Evolutionary conservation across 2,888 invertebrate genomes (phyloP), one percentile per base, ranked within the genome.

Genomic region (Eurytoma adleriae): DNA sequence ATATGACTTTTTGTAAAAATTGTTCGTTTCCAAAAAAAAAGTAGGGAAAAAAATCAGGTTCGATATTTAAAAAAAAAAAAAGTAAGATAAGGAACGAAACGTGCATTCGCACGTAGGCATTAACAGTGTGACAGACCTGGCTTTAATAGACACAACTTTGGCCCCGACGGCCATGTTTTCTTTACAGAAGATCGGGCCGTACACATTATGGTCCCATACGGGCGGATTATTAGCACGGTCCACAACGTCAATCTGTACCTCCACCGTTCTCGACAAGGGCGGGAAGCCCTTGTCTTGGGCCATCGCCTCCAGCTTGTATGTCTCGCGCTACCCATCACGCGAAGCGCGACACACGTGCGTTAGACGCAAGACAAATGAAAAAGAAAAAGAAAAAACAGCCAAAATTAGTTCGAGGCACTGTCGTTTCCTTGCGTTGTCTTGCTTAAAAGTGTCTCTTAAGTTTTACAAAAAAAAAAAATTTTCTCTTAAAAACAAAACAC

Each of bases 241-340:
- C 93, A 98, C 98, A 93, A 98, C 98, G 94, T 97, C 97, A 93
- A 99, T 98, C 93, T 97, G 97, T 93, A 99, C 98, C 93, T 97
- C 97, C 93, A 98, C 98, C 92, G 96, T 96, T 93, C 98, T 95
- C 92, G 97, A 96, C 93, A 98, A 95, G 93, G 97, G 95, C 92
- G 97, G 97, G 92, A 94, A 96, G 92, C 98, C 98, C 94, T 97
- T 97, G 94, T 99, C 99, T 95, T 97, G 96, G 93, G 98, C 98
- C 94, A 96, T 97, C 92, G 98, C 98, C 94, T 97, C 97, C 95
- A 98, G 95, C 94, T 96, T 97, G 96, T 98, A 98, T 92, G 97
- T 96, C 94, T 97, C 98, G 94, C 97, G 96, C 97, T 97, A 94
- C 91, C 91, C 57, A 40, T 57, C 59, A 71, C 67, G 78, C 80